Percentiles rank a stretch among this genome's conserved stretches.
Conservation (phyloP, 2,113 vertebrate genomes). For the Hypocryptadius cinnamomeus region DNA sequence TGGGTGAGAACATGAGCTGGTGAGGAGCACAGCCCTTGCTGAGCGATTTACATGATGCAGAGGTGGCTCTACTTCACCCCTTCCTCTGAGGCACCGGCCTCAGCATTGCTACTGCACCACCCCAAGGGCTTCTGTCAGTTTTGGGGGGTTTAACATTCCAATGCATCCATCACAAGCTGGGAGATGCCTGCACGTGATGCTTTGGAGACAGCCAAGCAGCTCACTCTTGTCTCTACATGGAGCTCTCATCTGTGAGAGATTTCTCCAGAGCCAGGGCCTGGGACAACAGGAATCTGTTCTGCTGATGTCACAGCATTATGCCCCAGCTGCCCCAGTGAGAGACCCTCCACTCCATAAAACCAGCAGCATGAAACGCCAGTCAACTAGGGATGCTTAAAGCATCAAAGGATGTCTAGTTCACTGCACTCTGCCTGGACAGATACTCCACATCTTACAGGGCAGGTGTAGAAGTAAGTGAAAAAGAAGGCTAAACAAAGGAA, state of each 20-base stretch:
- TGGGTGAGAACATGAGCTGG: constrained; percentile 69
- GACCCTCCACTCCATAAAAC: background rate
- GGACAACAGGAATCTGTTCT: background rate
- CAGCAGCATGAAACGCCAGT: background rate
- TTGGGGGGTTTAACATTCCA: background rate
- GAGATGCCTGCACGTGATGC: background rate
- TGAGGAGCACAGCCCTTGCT: constrained; percentile 13
- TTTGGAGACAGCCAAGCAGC: background rate
- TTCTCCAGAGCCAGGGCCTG: background rate
- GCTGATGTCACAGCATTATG: background rate
- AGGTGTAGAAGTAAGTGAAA: background rate
- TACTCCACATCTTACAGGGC: background rate
- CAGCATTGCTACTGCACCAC: background rate
- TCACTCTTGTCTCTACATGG: background rate
- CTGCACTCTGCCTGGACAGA: background rate
- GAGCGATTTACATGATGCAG: background rate
- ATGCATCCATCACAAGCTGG: background rate
- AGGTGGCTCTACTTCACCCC: background rate
- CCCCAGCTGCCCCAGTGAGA: background rate
- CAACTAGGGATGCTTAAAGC: background rate
- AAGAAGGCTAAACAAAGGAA: background rate
- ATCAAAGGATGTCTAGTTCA: background rate
- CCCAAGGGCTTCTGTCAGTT: background rate
- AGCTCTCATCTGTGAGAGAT: background rate
- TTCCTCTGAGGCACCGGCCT: background rate